Evolutionary conservation across 2,113 vertebrate species (phyloP).

Genomic region (Tetrax tetrax): DNA sequence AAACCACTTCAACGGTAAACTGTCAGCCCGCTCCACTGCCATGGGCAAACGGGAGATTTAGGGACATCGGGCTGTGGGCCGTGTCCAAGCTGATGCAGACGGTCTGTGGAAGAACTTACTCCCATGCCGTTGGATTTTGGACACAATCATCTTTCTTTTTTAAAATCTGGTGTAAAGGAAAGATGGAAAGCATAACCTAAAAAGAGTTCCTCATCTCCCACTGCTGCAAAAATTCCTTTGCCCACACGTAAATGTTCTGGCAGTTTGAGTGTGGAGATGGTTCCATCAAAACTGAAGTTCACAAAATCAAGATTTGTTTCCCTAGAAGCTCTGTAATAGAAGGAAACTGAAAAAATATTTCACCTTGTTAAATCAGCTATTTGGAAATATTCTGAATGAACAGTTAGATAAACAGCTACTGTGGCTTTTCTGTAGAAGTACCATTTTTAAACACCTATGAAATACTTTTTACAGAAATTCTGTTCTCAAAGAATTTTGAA

Average conservation of each 20-base stretch:
- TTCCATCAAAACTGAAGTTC: fast-evolving
- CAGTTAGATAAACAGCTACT: neutral
- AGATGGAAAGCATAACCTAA: neutral
- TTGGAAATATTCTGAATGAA: fast-evolving
- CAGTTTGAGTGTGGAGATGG: neutral
- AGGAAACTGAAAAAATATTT: neutral
- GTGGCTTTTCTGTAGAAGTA: neutral
- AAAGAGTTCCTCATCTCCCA: neutral
- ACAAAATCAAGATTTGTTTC: fast-evolving
- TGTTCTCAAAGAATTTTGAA: neutral
- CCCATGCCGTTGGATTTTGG: neutral
- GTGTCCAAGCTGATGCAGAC: neutral
- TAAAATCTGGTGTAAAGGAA: neutral
- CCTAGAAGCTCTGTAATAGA: neutral
- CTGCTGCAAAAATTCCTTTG: neutral
- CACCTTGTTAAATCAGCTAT: neutral
- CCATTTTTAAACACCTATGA: neutral
- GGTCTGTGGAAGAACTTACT: neutral
- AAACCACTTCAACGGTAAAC: fast-evolving
- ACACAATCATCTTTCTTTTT: no score
- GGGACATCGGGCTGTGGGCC: fast-evolving
- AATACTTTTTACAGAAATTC: neutral
- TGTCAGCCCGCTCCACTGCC: neutral
- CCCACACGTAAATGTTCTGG: fast-evolving
- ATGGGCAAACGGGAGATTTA: fast-evolving